These are phyloP conservation scores for Emydoidea blandingii DNA, from an alignment of 2,797 vertebrate species.

Conservation along the genomic window DNA sequence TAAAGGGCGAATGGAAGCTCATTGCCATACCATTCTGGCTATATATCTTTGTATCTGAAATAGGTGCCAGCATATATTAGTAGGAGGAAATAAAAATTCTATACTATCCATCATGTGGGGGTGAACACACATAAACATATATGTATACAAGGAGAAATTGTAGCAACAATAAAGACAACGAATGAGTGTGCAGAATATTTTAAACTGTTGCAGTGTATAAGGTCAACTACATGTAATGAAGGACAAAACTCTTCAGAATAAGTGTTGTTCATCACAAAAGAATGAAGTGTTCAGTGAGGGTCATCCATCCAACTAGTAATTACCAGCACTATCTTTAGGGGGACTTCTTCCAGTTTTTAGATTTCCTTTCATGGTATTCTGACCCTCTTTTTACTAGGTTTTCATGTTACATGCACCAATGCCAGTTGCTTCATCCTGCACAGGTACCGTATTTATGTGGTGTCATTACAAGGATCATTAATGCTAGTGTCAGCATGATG, in stretches of 20 bases:
- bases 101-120: background rate
- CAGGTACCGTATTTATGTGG: conserved; percentile 19
- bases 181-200: background rate
- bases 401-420: background rate
- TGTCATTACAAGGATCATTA: background rate
- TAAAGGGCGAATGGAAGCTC: background rate
- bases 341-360: background rate
- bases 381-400: background rate
- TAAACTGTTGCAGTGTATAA: background rate
- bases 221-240: background rate
- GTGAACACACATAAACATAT: background rate
- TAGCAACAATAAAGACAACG: background rate
- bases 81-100: background rate
- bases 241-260: background rate
- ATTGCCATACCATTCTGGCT: background rate
- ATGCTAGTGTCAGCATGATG: background rate
- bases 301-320: conserved; percentile 5
- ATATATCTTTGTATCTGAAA: background rate
- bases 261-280: background rate
- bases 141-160: background rate
- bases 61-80: background rate
- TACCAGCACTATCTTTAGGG: conserved; percentile 8
- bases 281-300: background rate
- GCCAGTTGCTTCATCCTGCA: background rate
- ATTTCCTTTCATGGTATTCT: background rate